A percentile compares a stretch with the other conserved stretches of the same genome.
Evolutionary conservation across 1,140 invertebrate genomes (phyloP).

Genomic region (Drosophila watanabei): DNA sequence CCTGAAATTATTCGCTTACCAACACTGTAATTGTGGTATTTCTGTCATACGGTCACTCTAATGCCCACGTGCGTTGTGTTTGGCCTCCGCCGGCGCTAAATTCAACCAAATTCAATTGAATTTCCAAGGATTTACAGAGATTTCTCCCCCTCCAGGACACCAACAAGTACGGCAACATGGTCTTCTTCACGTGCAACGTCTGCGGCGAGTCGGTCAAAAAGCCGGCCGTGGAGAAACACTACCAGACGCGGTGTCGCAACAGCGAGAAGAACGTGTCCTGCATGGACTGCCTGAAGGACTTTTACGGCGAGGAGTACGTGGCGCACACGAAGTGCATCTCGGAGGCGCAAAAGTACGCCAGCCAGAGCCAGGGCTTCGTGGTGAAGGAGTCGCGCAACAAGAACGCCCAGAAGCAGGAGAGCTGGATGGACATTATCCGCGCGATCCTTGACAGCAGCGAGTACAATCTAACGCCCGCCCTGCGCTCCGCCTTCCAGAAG

Average conservation of each 20-base stretch:
- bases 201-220: constrained; percentile 96
- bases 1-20: not conserved
- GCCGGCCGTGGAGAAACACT: constrained; percentile 96
- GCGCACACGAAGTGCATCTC: constrained; percentile 96
- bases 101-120: constrained; percentile 13
- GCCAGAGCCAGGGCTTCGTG: constrained; percentile 91
- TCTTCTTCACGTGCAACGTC: constrained; percentile 95
- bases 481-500: constrained; percentile 89
- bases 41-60: constrained; percentile 1
- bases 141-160: not conserved
- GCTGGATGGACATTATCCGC: constrained; percentile 94
- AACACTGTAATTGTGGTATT: not conserved
- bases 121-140: not conserved
- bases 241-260: constrained; percentile 89
- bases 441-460: constrained; percentile 88
- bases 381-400: constrained; percentile 92
- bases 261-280: constrained; percentile 90
- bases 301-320: constrained; percentile 92
- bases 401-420: constrained; percentile 95
- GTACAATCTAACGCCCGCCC: constrained; percentile 87
- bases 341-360: constrained; percentile 95
- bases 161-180: constrained; percentile 88
- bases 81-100: constrained; percentile 26
- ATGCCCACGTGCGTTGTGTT: constrained; percentile 58
- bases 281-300: constrained; percentile 96